phyloP scores from a whole-genome alignment of 2,113 vertebrate species.

The Anas platyrhynchos region DNA sequence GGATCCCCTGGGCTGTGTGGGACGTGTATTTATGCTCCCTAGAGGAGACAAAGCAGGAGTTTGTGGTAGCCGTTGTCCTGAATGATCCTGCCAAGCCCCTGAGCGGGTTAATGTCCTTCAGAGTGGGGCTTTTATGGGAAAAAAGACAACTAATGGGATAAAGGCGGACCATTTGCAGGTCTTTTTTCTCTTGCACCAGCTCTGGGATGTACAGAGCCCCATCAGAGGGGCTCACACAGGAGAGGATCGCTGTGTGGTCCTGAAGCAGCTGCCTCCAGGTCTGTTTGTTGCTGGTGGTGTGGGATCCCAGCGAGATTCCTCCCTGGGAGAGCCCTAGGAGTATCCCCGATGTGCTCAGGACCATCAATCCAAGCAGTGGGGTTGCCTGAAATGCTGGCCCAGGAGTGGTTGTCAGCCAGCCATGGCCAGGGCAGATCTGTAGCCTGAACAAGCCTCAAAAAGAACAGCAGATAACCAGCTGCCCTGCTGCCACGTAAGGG shows the following conservation, averaged over 20 bases:
- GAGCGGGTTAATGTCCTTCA: background rate
- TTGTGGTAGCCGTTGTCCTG: background rate
- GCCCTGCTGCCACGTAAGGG: background rate
- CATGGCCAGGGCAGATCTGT: background rate
- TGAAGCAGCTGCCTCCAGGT: background rate
- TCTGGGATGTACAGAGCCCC: background rate
- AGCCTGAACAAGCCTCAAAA: background rate
- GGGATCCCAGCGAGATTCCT: background rate
- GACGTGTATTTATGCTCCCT: background rate
- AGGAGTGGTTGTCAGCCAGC: background rate
- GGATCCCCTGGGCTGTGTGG: background rate
- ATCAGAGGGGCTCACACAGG: background rate
- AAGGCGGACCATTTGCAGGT: background rate
- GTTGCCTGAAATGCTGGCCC: background rate
- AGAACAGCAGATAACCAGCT: background rate
- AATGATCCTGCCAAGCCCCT: background rate
- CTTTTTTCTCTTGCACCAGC: background rate
- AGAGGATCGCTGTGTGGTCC: background rate
- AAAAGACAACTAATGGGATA: background rate
- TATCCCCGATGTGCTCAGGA: background rate
- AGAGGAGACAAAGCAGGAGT: background rate
- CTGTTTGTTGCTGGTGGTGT: background rate
- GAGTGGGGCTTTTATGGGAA: rapidly evolving
- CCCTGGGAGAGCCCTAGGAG: rapidly evolving
- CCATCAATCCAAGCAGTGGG: background rate